phyloP scores from a whole-genome alignment of 2,113 vertebrate species.

The Melierax canorus region DNA sequence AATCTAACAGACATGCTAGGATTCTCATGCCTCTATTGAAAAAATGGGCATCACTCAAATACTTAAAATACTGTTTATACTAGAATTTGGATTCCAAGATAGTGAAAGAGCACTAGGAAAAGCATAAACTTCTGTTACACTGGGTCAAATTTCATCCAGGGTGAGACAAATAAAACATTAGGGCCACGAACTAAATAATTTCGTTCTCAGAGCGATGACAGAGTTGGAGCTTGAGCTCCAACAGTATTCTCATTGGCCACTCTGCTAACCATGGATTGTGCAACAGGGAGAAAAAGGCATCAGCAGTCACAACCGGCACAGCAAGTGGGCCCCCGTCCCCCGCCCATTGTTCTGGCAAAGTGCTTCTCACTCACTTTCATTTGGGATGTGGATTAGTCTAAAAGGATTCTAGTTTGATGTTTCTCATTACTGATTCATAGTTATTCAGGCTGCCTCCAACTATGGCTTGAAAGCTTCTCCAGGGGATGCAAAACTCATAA shows the following conservation, averaged over 20 bases:
- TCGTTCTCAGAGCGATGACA: not conserved
- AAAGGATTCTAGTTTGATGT: not conserved
- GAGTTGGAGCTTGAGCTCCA: not conserved
- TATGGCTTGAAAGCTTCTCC: not conserved
- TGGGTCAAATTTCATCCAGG: not conserved
- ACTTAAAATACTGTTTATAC: not conserved
- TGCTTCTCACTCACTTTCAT: not conserved
- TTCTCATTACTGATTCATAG: not conserved
- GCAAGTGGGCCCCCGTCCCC: not conserved
- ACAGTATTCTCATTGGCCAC: not conserved
- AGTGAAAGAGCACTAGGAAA: not conserved
- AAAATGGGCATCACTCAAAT: not conserved
- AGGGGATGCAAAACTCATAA: not conserved
- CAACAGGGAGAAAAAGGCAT: not conserved
- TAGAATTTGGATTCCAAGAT: not conserved
- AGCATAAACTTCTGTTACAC: not conserved
- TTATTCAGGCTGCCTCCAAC: not conserved
- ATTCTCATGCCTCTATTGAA: not conserved
- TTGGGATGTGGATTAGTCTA: not conserved
- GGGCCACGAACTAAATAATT: not conserved
- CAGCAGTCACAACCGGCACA: not conserved
- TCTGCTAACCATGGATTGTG: not conserved
- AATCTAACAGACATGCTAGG: not conserved
- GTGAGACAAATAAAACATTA: not conserved
- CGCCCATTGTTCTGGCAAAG: not conserved